A percentile compares a stretch with the other conserved stretches of the same genome.
These are phyloP conservation scores for Ernsta delagoae DNA, from an alignment of 2,888 invertebrate species.

Conservation along the genomic window DNA sequence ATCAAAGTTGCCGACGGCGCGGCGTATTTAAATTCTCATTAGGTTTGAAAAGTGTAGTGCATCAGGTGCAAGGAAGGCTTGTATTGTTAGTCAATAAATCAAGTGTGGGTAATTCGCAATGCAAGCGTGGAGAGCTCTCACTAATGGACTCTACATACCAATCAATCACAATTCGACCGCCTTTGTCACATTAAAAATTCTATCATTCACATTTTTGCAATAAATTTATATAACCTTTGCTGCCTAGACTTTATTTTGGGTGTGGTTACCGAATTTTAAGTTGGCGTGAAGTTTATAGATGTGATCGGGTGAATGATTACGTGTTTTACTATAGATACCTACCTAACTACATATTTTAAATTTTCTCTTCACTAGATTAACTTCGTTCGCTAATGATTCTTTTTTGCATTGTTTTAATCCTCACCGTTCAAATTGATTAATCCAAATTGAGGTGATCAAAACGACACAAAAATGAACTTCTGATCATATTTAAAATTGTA, in stretches of 20 bases:
- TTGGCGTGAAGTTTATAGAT: neutral
- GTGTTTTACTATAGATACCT: too few species aligned
- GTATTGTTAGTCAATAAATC: slow-evolving; percentile 44
- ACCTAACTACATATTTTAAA: too few species aligned
- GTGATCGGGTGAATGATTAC: too few species aligned
- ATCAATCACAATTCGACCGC: slow-evolving; percentile 48
- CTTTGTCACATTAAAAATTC: slow-evolving; percentile 46
- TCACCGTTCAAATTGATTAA: too few species aligned
- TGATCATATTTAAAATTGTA: too few species aligned
- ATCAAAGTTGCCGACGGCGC: neutral
- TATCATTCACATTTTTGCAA: slow-evolving; percentile 39
- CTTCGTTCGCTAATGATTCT: too few species aligned
- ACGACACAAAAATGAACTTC: too few species aligned
- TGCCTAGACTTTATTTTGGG: slow-evolving; percentile 10
- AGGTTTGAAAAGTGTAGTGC: slow-evolving; percentile 2
- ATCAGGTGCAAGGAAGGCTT: slow-evolving; percentile 17
- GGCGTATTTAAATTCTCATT: slow-evolving; percentile 1
- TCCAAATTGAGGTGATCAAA: too few species aligned
- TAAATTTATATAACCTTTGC: slow-evolving; percentile 46
- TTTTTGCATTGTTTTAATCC: too few species aligned
- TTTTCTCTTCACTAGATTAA: too few species aligned
- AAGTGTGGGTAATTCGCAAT: slow-evolving; percentile 48
- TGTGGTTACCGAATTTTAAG: slow-evolving; percentile 10
- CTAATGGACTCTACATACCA: slow-evolving; percentile 55
- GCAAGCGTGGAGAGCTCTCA: slow-evolving; percentile 55